Evolutionary conservation across 1,140 invertebrate genomes (phyloP).

Genomic region (Papilio machaon): DNA sequence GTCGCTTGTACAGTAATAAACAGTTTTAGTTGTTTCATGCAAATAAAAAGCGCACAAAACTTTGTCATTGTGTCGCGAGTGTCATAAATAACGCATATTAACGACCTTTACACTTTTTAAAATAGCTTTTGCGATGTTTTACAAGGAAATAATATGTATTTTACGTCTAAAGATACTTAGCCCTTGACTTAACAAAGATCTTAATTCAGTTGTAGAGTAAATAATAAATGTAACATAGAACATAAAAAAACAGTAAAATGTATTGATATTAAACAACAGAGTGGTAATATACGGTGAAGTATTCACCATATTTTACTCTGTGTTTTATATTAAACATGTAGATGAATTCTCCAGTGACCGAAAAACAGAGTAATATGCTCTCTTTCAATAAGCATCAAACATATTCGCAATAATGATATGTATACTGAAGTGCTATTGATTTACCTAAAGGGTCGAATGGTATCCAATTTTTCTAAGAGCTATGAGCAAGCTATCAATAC

Average conservation of each 20-base stretch:
- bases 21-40: slow-evolving; percentile 10
- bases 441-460: background rate
- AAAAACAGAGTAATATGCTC: background rate
- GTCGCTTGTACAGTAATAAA: background rate
- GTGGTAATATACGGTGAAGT: too few species aligned
- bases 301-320: too few species aligned
- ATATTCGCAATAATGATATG: background rate
- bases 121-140: background rate
- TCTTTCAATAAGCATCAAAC: background rate
- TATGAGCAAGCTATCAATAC: background rate
- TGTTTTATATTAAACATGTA: background rate
- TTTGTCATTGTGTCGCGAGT: slow-evolving; percentile 5
- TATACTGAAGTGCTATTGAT: background rate
- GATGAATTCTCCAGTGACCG: background rate
- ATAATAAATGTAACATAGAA: too few species aligned
- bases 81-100: background rate
- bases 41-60: slow-evolving; percentile 7
- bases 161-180: too few species aligned
- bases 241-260: too few species aligned
- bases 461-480: slow-evolving; percentile 20
- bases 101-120: slow-evolving; percentile 5
- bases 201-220: too few species aligned
- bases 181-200: too few species aligned
- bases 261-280: too few species aligned
- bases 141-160: background rate